Percentiles rank a stretch among this genome's conserved stretches.
Conservation (phyloP, 2,113 vertebrate species). For the Misgurnus anguillicaudatus region DNA sequence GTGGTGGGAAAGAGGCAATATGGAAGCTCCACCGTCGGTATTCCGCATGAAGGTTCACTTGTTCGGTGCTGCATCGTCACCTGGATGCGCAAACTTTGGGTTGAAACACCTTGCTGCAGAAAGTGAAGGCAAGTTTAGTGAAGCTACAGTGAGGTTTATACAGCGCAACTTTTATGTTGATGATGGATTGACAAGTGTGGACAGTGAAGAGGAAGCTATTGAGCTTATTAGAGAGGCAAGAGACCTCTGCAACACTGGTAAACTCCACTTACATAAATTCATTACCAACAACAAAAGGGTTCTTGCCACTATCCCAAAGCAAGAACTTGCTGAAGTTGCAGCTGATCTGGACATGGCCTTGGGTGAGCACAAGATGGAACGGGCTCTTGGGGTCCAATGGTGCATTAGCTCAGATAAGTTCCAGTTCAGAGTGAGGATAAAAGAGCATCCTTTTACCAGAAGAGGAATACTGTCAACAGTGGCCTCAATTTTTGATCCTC, state of each 20-base stretch:
- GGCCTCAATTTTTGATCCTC: constrained; percentile 20
- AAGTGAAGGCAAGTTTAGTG: not conserved
- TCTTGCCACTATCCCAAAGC: not conserved
- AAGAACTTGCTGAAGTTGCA: constrained; percentile 3
- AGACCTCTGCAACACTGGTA: not conserved
- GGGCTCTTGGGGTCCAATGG: constrained; percentile 23
- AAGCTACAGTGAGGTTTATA: not conserved
- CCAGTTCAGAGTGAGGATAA: constrained; percentile 33
- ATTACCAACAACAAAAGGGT: constrained; percentile 16
- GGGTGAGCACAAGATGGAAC: constrained; percentile 30
- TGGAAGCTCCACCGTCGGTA: not conserved
- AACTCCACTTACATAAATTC: constrained; percentile 6
- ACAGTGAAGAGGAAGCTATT: not conserved
- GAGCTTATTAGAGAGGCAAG: not conserved
- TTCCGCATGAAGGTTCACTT: constrained; percentile 6
- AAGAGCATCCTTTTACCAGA: constrained; percentile 14
- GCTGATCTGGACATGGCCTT: constrained; percentile 34
- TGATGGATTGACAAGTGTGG: not conserved
- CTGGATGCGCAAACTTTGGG: constrained; percentile 14
- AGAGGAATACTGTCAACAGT: constrained; percentile 32
- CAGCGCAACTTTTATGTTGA: constrained; percentile 7
- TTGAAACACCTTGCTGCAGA: too few relatives aligned
- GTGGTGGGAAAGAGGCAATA: constrained; percentile 19
- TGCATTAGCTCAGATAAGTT: constrained; percentile 23
- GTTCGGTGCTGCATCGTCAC: constrained; percentile 20